These are phyloP conservation scores for Plectrocnemia conspersa DNA, from an alignment of 1,140 invertebrate genomes.

Conservation along the genomic window DNA sequence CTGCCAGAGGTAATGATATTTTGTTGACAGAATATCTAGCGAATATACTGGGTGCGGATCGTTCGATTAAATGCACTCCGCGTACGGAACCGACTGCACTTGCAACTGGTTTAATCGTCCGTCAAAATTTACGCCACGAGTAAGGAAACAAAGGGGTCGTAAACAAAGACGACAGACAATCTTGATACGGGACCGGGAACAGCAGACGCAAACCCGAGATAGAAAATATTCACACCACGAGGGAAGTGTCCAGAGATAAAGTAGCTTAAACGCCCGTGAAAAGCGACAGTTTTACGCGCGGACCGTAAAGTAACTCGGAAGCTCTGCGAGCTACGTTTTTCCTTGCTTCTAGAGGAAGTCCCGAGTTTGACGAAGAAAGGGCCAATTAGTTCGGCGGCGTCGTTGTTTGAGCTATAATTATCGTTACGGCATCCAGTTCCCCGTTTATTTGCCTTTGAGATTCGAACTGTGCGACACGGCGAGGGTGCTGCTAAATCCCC, in stretches of 20 bases:
- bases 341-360: too few relatives aligned
- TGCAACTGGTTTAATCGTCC: too few relatives aligned
- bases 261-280: slow-evolving; percentile 12
- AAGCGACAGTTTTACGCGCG: slow-evolving; percentile 22
- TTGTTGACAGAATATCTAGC: too few relatives aligned
- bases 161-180: too few relatives aligned
- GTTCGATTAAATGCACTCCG: too few relatives aligned
- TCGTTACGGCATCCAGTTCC: background rate
- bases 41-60: too few relatives aligned
- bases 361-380: background rate
- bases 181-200: too few relatives aligned
- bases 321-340: background rate
- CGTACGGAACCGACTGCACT: too few relatives aligned
- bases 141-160: too few relatives aligned
- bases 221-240: slow-evolving; percentile 4
- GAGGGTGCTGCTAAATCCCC: slow-evolving; percentile 1
- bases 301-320: slow-evolving; percentile 5
- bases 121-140: too few relatives aligned
- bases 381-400: background rate
- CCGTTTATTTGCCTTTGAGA: background rate
- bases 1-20: too few relatives aligned
- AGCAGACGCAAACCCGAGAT: background rate
- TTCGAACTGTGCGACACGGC: background rate
- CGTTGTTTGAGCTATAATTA: background rate
- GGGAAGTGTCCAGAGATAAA: slow-evolving; percentile 9